These are phyloP conservation scores for Silurus asotus DNA, from an alignment of 2,113 vertebrate genomes.

Conservation along the genomic window DNA sequence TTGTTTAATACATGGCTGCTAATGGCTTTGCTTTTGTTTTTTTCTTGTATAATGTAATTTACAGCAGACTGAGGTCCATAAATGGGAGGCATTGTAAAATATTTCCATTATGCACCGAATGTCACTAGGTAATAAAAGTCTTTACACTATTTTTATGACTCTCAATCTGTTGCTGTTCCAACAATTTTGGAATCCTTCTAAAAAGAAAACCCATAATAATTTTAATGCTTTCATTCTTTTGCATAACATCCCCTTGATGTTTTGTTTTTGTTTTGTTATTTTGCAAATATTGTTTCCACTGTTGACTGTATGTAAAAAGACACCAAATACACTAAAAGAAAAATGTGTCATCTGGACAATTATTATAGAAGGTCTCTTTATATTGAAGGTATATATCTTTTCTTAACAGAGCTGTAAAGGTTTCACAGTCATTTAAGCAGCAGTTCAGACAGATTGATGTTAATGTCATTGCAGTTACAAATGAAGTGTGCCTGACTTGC, in stretches of 20 bases:
- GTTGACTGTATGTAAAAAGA: constrained; percentile 62
- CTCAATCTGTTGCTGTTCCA: constrained; percentile 79
- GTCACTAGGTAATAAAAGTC: constrained; percentile 78
- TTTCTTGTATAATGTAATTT: constrained; percentile 86
- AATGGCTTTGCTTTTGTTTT: constrained; percentile 83
- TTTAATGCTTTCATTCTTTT: constrained; percentile 54
- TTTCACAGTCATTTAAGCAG: constrained; percentile 79
- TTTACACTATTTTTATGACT: constrained; percentile 72
- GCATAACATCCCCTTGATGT: neutral
- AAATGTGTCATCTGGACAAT: constrained; percentile 59
- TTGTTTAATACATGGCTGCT: constrained; percentile 88
- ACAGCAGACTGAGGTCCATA: constrained; percentile 72
- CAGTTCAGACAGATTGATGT: constrained; percentile 77
- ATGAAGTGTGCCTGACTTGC: constrained; percentile 63
- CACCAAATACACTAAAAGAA: constrained; percentile 58
- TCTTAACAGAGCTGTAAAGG: constrained; percentile 76
- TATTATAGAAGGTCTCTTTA: constrained; percentile 62
- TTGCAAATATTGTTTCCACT: constrained; percentile 36
- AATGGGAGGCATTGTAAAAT: constrained; percentile 82
- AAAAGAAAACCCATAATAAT: constrained; percentile 57
- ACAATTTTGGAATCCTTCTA: constrained; percentile 65
- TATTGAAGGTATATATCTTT: constrained; percentile 71
- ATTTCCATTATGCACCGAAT: constrained; percentile 81
- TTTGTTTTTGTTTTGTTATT: neutral
- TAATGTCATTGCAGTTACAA: constrained; percentile 71